Base-by-base conservation (phyloP, 2,888 invertebrate species). In the Pseudococcus longispinus region DNA sequence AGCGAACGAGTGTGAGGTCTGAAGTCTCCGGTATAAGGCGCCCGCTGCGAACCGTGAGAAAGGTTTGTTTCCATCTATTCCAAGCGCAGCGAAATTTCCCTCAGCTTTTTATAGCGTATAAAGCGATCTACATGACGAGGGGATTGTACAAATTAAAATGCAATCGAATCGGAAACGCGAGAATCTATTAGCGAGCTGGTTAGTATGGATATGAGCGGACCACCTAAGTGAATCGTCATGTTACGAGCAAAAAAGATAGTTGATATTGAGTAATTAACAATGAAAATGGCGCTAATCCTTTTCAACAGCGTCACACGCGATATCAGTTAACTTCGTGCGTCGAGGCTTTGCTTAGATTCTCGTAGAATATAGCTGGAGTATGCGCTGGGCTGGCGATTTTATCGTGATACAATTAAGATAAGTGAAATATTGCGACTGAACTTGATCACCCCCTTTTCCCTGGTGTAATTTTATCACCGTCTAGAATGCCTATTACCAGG, bases 381-480 rank as follows among this genome's bases (percentile, higher is more conserved):
- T 37, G 4, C 37, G 37, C 9, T 37, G 4, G 8, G 37, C 65
- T 65, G 77, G 37, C 77, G 77, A 80, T 80, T 80, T 80, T 80
- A 80, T 80, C 77, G 77, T 80, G 77, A 80, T 80, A 80, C 77
- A 80, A 80, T 80, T 80, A 80, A 80, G 77, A 80, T 80, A 42
- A 80, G 37, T 80, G 77, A 80, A 80, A 80, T 80, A 80, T 80
- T 80, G 77, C 77, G 15, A 42, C 20, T 42, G 77, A 42, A 80
- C 77, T 70, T 70, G 15, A 1, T 60, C 13, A n/a, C 20, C 60
- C 11, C 15, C 70, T 70, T 29, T 8, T 29, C 29, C 15, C 29
- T 15, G 9, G 1, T 20, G n/a, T 55, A 18, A 2, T 8, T 70
- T 70, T 29, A 70, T 32, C 70, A 70, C 70, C 70, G 70, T 23